Base-by-base conservation (phyloP, 1,140 invertebrate species). In the Drosophila persimilis region DNA sequence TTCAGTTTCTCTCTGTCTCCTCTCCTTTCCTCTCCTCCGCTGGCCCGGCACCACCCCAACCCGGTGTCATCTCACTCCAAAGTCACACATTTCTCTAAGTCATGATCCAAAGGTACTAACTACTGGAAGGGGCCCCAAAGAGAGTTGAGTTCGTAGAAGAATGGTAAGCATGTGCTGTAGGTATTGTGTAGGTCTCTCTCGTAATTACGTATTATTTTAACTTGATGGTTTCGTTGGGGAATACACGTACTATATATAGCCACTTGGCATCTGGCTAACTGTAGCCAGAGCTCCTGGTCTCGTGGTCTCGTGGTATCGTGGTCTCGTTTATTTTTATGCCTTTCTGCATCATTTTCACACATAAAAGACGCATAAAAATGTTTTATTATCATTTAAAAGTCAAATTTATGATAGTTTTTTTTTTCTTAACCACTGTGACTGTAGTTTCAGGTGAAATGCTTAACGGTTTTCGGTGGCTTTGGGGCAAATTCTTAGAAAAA, bases 361-460 rank as follows among this genome's bases (percentile, higher is more conserved):
- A 83, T 86, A 88, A 86, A 88, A 88, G 67, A 72, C 45, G 63
- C 71, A 74, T 88, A 48, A 86, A 80, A 79, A 65, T 83, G 74
- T 73, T 83, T 79, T 80, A 81, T 78, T 79, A 80, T 76, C 83
- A 86, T 86, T 86, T 88, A 88, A 86, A 88, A 86, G 74, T 88
- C 63, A 76, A 86, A 86, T 86, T 88, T 88, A 86, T 81, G 70
- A 63, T 77, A 46, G 67, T 80, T 26, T 26, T 73, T 26, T 73
- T 58, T 31, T 84, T 41, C 53, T 17, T 17, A 17, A 31, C 26
- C 47, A n/a, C 31, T 26, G 24, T 58, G 52, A 24, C 45, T 39
- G 35, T 56, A 15, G 66, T 57, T 71, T 61, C 24, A 62, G 77
- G 73, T 78, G 70, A 81, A 84, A 80, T 84, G 67, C 57, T 62